phyloP scores from a whole-genome alignment of 1,140 invertebrate genomes.

The Pogonus chalceus region DNA sequence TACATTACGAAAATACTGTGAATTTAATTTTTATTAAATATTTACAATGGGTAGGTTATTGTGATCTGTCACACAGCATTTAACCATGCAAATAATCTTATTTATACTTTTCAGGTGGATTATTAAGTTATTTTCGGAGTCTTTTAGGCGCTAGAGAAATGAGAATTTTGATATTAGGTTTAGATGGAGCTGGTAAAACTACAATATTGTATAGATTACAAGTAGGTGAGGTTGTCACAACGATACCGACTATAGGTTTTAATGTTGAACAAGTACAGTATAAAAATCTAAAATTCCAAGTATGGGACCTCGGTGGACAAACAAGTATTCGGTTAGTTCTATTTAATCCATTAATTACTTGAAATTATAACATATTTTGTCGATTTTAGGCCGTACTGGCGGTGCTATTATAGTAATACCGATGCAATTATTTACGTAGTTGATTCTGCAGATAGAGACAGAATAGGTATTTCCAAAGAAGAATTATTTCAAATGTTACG shows the following conservation, averaged over 20 bases:
- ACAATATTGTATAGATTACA: conserved; percentile 97
- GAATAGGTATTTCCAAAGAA: conserved; percentile 98
- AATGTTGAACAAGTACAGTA: conserved; percentile 96
- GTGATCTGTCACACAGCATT: neutral
- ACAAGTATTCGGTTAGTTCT: conserved; percentile 65
- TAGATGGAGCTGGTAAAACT: conserved; percentile 97
- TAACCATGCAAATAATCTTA: neutral
- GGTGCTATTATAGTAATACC: conserved; percentile 99
- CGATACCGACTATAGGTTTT: conserved; percentile 97
- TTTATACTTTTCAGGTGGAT: conserved; percentile 58
- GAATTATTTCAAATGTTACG: conserved; percentile 95
- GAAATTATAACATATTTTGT: conserved; percentile 6
- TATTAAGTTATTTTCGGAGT: conserved; percentile 91
- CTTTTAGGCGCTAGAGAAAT: conserved; percentile 91
- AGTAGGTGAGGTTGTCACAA: conserved; percentile 99
- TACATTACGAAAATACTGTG: neutral
- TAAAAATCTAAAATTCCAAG: conserved; percentile 94
- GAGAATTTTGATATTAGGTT: conserved; percentile 93
- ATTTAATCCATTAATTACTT: neutral
- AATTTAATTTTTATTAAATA: neutral
- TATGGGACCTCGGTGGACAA: conserved; percentile 98
- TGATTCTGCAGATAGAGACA: conserved; percentile 95
- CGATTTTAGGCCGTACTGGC: conserved; percentile 93
- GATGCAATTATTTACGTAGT: conserved; percentile 99
- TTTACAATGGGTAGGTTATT: neutral